Evolutionary conservation across 2,113 vertebrate genomes (phyloP), one percentile per base, ranked within the genome.

Genomic region (Calyptommatus sinebrachiatus): DNA sequence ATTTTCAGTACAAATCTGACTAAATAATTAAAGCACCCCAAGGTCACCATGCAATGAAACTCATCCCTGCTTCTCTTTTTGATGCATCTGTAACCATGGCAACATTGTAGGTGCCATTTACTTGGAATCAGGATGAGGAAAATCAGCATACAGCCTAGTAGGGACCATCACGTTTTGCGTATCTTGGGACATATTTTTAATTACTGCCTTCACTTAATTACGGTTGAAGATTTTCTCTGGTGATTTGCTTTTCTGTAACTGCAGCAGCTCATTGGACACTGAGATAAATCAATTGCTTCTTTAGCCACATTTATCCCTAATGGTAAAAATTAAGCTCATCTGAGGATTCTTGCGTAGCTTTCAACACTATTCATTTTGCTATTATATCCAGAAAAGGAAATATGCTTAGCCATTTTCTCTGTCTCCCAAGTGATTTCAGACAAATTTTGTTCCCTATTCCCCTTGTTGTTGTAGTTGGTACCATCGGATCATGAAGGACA

Each of bases 81-180:
- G 81, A 26, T 88, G 85, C 89, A 88, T 91, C 79, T 86, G 93
- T 94, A 93, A 91, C 94, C 93, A 95, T 94, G 89, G 89, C 3
- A 89, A 94, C 89, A 73, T 83, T 83, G 81, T 57, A 82, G 80
- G 79, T 79, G 74, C 78, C 84, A 87, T 90, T 92, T 87, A 84
- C 76, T 79, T 61, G 84, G 78, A 63, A 71, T 80, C 77, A 79
- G 71, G 85, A 77, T 84, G 65, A n/a, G 9, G 1, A 5, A 57
- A 35, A 45, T 46, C 62, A 50, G 69, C 48, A 86, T 78, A 62
- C 16, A 20, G 60, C 61, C 87, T 89, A 70, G 18, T 45, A 81
- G 1, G 12, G 78, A 45, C 75, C 35, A 46, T 86, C 71, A 84
- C 74, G 41, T 80, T 82, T 69, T 45, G 72, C 57, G 67, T 88